Percentiles rank a stretch among this genome's conserved stretches.
Evolutionary conservation across 1,140 invertebrate genomes (phyloP).

Genomic region (Habropoda laboriosa): DNA sequence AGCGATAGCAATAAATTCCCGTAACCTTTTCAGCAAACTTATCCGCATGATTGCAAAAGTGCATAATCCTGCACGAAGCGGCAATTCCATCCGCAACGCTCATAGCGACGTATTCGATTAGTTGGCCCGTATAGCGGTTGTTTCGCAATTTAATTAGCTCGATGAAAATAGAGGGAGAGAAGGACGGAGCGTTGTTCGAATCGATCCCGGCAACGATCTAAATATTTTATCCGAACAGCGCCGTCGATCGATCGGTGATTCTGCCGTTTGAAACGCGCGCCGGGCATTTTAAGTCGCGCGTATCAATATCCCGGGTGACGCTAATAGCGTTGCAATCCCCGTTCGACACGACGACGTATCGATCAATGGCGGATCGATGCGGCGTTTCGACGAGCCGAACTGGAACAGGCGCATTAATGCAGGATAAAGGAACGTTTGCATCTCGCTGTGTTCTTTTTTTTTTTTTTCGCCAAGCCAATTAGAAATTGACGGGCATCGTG

Average conservation of each 20-base stretch:
- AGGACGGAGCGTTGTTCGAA: not conserved
- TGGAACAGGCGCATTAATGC: not conserved
- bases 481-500: not conserved
- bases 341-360: not conserved
- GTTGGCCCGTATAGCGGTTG: not conserved
- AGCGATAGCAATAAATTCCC: not conserved
- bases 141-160: conserved; percentile 1
- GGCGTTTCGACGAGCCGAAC: not conserved
- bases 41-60: not conserved
- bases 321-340: conserved; percentile 10
- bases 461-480: not conserved
- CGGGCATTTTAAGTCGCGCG: not conserved
- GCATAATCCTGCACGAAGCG: not conserved
- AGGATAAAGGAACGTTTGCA: not conserved
- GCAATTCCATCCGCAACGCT: not conserved
- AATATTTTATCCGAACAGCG: not conserved
- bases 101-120: not conserved
- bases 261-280: not conserved
- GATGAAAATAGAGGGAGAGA: not conserved
- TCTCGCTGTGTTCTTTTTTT: not conserved
- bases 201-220: not conserved
- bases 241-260: too few relatives aligned
- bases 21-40: not conserved
- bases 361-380: not conserved
- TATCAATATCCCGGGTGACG: not conserved